Conservation (phyloP, 2,797 vertebrate genomes). For the Danio aesculapii region DNA sequence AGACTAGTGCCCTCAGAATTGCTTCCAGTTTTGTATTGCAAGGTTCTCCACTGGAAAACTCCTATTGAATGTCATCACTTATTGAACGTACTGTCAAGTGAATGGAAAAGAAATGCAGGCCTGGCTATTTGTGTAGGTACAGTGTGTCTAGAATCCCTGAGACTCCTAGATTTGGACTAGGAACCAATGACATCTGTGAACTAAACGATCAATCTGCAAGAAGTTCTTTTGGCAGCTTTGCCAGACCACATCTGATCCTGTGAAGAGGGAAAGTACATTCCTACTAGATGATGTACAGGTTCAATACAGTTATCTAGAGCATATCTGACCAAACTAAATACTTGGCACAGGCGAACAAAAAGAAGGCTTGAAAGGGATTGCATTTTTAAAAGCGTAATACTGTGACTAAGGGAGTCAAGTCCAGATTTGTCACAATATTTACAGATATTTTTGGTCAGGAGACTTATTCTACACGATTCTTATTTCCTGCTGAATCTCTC, state of each 20-base stretch:
- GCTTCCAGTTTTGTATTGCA: conserved; percentile 71
- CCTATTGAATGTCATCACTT: conserved; percentile 32
- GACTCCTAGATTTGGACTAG: conserved; percentile 51
- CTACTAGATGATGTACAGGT: conserved; percentile 14
- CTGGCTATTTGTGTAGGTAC: conserved; percentile 21
- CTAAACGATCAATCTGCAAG: conserved; percentile 10
- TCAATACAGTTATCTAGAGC: conserved; percentile 12
- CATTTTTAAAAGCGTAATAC: conserved; percentile 30
- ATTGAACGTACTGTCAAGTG: conserved; percentile 49
- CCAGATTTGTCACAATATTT: conserved; percentile 36
- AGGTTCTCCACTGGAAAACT: conserved; percentile 58
- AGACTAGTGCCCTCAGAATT: conserved; percentile 43
- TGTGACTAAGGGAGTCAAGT: conserved; percentile 19
- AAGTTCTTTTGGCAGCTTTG: conserved; percentile 10
- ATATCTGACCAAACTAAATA: conserved; percentile 47
- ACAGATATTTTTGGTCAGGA: conserved; percentile 51
- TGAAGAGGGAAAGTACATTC: conserved; percentile 5
- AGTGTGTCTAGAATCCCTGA: conserved; percentile 57
- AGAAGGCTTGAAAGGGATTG: conserved; percentile 10
- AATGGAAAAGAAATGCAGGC: conserved; percentile 34
- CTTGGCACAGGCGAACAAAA: conserved; percentile 57
- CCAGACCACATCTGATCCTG: conserved; percentile 2
- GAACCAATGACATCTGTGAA: conserved; percentile 48
- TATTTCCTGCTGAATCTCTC: conserved; percentile 60
- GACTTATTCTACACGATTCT: conserved; percentile 13